phyloP scores from a whole-genome alignment of 2,888 invertebrate species.

The Pyrrhia umbra region DNA sequence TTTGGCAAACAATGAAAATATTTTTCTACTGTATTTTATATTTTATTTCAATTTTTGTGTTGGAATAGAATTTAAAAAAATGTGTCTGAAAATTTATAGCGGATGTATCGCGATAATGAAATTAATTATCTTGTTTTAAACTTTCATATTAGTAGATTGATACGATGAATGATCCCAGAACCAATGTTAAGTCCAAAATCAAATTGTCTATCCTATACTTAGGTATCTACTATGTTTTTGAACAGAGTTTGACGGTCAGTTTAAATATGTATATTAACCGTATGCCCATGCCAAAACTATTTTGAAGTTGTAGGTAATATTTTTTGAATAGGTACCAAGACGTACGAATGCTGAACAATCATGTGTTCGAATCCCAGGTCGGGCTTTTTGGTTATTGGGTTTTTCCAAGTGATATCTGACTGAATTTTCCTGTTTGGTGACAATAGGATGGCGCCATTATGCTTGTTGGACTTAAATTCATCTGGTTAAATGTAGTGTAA shows the following conservation, averaged over 20 bases:
- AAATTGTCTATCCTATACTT: neutral
- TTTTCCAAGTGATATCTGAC: no score
- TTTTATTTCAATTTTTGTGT: conserved; percentile 30
- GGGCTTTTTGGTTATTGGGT: no score
- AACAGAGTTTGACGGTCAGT: neutral
- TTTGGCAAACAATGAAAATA: conserved; percentile 31
- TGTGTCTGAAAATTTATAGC: conserved; percentile 3
- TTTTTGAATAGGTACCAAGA: no score
- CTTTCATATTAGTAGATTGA: no score
- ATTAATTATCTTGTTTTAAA: neutral
- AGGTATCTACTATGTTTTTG: conserved; percentile 1
- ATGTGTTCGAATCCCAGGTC: no score
- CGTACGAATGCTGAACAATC: no score
- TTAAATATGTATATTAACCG: conserved; percentile 32
- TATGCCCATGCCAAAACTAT: conserved; percentile 9
- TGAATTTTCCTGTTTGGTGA: no score
- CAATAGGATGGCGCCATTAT: no score
- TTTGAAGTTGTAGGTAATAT: no score
- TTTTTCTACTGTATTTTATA: conserved; percentile 25
- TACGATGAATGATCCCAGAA: no score
- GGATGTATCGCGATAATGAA: conserved; percentile 9
- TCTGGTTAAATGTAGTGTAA: no score
- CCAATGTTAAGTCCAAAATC: neutral
- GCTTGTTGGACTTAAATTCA: no score
- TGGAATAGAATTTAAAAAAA: conserved; percentile 19